Conservation (phyloP, 2,797 vertebrate genomes). For the Gymnodraco acuticeps region DNA sequence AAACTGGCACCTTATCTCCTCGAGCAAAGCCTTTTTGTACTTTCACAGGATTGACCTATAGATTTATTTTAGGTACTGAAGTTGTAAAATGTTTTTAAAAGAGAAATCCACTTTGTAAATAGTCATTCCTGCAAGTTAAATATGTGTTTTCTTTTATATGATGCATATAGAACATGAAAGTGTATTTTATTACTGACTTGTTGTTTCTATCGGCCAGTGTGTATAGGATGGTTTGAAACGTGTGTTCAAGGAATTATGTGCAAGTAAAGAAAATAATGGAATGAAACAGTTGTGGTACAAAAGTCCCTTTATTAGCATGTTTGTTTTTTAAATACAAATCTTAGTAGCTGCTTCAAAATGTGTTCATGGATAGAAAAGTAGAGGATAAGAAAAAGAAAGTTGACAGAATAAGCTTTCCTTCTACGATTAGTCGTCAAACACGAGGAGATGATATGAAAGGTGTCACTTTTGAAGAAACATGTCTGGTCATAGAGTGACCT, state of each 20-base stretch:
- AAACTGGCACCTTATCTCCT: conserved; percentile 48
- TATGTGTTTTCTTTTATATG: conserved; percentile 57
- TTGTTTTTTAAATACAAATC: conserved; percentile 65
- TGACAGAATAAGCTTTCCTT: conserved; percentile 1
- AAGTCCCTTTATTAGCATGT: conserved; percentile 80
- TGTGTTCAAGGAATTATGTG: conserved; percentile 50
- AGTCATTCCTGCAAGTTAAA: conserved; percentile 29
- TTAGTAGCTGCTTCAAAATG: conserved; percentile 55
- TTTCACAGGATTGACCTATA: conserved; percentile 28
- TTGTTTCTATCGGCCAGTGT: conserved; percentile 44
- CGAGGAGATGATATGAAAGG: conserved; percentile 26
- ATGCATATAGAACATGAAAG: conserved; percentile 53
- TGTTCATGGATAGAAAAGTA: conserved; percentile 41
- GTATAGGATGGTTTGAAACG: conserved; percentile 36
- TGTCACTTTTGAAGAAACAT: conserved; percentile 33
- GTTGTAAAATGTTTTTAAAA: conserved; percentile 61
- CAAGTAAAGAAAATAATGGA: conserved; percentile 59
- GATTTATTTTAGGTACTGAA: conserved; percentile 72
- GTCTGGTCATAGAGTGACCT: conserved; percentile 66
- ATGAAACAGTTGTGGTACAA: conserved; percentile 50
- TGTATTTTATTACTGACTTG: conserved; percentile 72
- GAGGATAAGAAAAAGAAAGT: conserved; percentile 43
- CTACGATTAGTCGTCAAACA: conserved; percentile 25
- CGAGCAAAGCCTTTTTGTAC: conserved; percentile 40
- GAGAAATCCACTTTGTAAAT: conserved; percentile 76